A percentile compares a stretch with the other conserved stretches of the same genome.
phyloP scores from a whole-genome alignment of 1,140 invertebrate genomes.

The Berghia stephanieae region DNA sequence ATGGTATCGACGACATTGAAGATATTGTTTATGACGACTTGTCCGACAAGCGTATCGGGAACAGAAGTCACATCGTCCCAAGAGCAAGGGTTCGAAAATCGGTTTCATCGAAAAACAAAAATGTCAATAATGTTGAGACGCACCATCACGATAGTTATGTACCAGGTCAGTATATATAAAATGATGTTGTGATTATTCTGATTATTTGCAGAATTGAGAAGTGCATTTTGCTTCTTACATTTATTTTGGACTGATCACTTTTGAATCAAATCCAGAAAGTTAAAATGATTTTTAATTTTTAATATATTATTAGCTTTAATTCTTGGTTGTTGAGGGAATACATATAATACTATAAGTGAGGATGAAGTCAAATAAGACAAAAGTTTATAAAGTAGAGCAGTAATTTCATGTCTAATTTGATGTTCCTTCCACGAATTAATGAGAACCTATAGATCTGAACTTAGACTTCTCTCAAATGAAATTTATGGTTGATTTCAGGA shows the following conservation, averaged over 20 bases:
- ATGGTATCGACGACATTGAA: conserved; percentile 28
- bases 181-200: not conserved
- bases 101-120: not conserved
- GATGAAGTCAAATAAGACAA: not conserved
- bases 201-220: not conserved
- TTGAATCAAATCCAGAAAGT: not conserved
- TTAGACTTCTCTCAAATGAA: not conserved
- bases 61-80: not conserved
- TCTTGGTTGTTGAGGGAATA: no score
- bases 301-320: no score
- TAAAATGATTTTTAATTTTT: not conserved
- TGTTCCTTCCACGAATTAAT: no score
- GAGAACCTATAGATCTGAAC: conserved; percentile 8
- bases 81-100: conserved; percentile 1
- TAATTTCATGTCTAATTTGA: not conserved
- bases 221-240: no score
- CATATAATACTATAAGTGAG: not conserved
- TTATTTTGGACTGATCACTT: not conserved
- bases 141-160: conserved; percentile 23
- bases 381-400: not conserved
- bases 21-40: not conserved
- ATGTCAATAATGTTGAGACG: not conserved
- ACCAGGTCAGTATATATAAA: conserved; percentile 3
- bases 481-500: conserved; percentile 67
- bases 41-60: not conserved